Conservation (phyloP, 1,140 invertebrate species). For the Tribolium madens region DNA sequence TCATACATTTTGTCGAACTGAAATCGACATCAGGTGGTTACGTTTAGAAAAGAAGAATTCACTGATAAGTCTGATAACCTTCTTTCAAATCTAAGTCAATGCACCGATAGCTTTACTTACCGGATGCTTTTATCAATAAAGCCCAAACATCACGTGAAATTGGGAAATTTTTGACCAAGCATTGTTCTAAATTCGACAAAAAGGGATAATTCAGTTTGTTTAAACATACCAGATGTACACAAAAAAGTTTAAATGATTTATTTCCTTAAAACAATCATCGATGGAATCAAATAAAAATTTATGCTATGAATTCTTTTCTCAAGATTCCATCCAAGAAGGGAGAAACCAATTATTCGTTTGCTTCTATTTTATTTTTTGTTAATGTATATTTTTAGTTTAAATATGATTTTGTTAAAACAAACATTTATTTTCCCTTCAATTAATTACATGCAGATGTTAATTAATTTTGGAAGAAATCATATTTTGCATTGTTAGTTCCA, state of each 20-base stretch:
- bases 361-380: too few species aligned
- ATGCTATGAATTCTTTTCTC: too few species aligned
- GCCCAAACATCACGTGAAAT: slow-evolving; percentile 7
- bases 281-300: too few species aligned
- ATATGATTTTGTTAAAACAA: too few species aligned
- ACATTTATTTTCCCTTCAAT: background rate
- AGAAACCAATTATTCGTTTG: too few species aligned
- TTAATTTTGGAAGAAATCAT: background rate
- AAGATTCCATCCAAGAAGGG: too few species aligned
- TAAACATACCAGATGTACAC: too few species aligned
- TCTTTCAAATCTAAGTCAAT: slow-evolving; percentile 11
- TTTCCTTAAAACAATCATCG: too few species aligned
- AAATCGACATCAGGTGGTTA: background rate
- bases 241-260: too few species aligned
- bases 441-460: background rate
- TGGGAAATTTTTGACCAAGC: background rate
- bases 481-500: background rate
- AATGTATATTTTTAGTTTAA: too few species aligned
- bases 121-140: slow-evolving; percentile 4
- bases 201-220: too few species aligned
- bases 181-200: background rate
- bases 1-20: background rate
- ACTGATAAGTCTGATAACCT: slow-evolving; percentile 12
- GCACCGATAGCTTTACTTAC: background rate
- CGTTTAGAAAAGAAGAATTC: background rate